Evolutionary conservation across 2,797 vertebrate species (phyloP).

Genomic region (Artibeus lituratus): DNA sequence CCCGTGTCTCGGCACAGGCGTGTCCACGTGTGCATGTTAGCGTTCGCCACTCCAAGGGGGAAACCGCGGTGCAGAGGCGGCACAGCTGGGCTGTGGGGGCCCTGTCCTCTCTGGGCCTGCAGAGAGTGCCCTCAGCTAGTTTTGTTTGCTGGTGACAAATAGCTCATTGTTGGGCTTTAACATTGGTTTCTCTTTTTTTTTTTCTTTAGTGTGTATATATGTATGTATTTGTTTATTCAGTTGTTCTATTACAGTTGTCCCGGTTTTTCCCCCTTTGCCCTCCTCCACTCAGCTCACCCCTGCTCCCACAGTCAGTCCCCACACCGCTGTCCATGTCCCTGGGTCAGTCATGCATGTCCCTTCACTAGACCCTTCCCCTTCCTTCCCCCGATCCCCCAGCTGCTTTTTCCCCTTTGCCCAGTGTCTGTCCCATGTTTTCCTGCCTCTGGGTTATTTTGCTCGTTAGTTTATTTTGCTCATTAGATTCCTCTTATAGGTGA

Average conservation of each 20-base stretch:
- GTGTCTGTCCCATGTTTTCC: no score
- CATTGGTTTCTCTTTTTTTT: neutral
- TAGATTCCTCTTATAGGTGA: neutral
- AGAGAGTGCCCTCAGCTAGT: neutral
- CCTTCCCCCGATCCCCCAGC: fast-evolving
- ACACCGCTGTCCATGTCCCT: neutral
- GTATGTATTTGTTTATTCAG: neutral
- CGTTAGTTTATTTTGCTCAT: no score
- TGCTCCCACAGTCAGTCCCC: neutral
- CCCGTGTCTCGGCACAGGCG: neutral
- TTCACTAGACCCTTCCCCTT: neutral
- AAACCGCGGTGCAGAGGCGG: neutral
- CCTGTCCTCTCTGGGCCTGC: neutral
- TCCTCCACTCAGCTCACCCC: neutral
- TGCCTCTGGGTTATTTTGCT: no score
- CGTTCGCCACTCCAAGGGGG: neutral
- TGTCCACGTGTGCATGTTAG: neutral
- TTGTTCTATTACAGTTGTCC: neutral
- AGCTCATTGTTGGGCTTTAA: neutral
- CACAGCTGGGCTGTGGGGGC: neutral
- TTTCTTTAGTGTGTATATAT: neutral
- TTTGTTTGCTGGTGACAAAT: neutral
- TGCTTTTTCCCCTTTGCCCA: no score
- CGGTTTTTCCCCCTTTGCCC: neutral
- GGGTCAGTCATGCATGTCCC: neutral